Conservation (phyloP, 2,888 invertebrate species). For the Brachyopa scutellaris region DNA sequence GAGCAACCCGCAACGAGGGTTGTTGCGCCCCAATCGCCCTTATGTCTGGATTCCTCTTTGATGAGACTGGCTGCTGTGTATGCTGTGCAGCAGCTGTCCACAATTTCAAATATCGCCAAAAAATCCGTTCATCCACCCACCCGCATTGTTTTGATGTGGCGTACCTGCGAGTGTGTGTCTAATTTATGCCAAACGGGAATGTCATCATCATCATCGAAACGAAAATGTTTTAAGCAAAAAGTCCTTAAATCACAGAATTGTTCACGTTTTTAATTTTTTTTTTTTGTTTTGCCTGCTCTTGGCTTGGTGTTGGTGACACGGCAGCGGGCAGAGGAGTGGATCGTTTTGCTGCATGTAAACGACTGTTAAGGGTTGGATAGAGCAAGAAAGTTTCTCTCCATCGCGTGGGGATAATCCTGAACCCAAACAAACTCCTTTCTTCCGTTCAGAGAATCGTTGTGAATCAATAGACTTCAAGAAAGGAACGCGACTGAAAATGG, state of each 20-base stretch:
- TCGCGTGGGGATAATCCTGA: conserved; percentile 65
- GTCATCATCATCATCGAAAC: conserved; percentile 68
- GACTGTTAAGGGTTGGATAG: conserved; percentile 12
- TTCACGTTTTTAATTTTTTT: conserved; percentile 62
- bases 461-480: conserved; percentile 62
- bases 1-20: conserved; percentile 45
- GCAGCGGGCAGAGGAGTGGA: too few species aligned
- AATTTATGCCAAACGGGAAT: conserved; percentile 67
- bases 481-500: neutral
- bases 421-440: conserved; percentile 66
- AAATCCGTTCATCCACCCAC: neutral
- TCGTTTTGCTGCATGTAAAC: conserved; percentile 31
- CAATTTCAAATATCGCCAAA: conserved; percentile 10
- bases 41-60: conserved; percentile 28
- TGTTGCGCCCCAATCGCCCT: conserved; percentile 39
- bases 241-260: conserved; percentile 69
- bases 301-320: neutral
- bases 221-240: conserved; percentile 68
- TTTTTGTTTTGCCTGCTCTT: conserved; percentile 8
- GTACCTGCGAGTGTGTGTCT: conserved; percentile 49
- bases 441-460: conserved; percentile 35
- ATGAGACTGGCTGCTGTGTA: neutral
- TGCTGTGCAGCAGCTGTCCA: conserved; percentile 43
- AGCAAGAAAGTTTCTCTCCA: conserved; percentile 55
- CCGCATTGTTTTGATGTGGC: too few species aligned